Evolutionary conservation across 1,140 invertebrate genomes (phyloP).

Genomic region (Heliothis virescens): DNA sequence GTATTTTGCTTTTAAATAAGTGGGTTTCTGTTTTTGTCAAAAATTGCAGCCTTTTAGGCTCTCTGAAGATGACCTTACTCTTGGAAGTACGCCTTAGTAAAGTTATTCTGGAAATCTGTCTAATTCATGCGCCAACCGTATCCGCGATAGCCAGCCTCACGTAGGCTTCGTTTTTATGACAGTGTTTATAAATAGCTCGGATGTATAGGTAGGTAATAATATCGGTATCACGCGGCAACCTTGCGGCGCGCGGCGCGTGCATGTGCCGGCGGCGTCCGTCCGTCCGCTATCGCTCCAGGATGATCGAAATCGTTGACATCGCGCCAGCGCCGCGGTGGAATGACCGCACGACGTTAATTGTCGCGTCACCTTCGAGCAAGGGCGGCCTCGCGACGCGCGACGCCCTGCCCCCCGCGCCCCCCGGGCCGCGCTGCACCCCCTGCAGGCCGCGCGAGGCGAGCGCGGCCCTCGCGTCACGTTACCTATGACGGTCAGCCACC

Average conservation of each 20-base stretch:
- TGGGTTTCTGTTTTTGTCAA: no score
- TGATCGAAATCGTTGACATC: constrained; percentile 82
- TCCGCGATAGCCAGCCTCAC: not conserved
- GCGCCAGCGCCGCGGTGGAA: constrained; percentile 75
- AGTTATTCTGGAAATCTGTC: no score
- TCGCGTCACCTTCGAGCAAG: constrained; percentile 80
- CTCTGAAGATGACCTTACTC: no score
- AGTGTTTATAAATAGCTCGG: constrained; percentile 33
- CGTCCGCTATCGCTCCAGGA: constrained; percentile 71
- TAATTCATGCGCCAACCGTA: not conserved
- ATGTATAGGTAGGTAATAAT: constrained; percentile 33
- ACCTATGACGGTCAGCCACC: constrained; percentile 72
- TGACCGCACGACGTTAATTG: constrained; percentile 80
- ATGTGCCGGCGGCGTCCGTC: constrained; percentile 66
- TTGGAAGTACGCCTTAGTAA: no score
- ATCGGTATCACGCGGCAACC: constrained; percentile 43
- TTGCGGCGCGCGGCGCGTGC: constrained; percentile 52
- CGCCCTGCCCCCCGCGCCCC: constrained; percentile 39
- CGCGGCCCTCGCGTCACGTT: constrained; percentile 59
- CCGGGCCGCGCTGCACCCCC: constrained; percentile 37
- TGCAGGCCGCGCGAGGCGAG: constrained; percentile 18
- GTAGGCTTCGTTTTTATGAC: constrained; percentile 29
- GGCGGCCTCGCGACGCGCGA: constrained; percentile 65
- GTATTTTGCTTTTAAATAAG: no score
- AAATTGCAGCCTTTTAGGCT: no score